Conservation (phyloP, 2,888 invertebrate species). For the Trichogramma evanescens region DNA sequence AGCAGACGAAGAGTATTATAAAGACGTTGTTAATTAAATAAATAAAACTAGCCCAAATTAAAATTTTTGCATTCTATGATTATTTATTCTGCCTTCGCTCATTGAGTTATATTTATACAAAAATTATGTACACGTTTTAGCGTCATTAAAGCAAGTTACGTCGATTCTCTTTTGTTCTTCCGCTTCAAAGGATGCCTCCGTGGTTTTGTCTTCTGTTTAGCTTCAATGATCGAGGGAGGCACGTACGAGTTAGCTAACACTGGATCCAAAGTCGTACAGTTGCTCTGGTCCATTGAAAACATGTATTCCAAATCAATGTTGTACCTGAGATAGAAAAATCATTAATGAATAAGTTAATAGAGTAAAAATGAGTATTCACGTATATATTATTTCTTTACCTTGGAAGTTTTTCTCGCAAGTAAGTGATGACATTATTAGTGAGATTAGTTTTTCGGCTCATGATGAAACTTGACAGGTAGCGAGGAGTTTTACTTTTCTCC, state of each 20-base stretch:
- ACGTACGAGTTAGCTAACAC: conserved; percentile 36
- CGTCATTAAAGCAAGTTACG: conserved; percentile 3
- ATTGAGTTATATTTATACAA: not conserved
- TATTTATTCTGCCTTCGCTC: not conserved
- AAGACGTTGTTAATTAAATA: conserved; percentile 48
- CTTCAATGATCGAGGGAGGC: conserved; percentile 29
- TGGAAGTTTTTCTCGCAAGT: conserved; percentile 69
- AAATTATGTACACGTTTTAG: not conserved
- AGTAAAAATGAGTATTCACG: not conserved
- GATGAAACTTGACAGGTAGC: conserved; percentile 77
- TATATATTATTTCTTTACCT: conserved; percentile 34
- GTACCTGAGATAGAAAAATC: conserved; percentile 49
- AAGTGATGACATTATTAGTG: conserved; percentile 64
- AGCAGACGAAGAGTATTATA: conserved; percentile 46
- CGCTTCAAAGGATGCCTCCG: conserved; percentile 50
- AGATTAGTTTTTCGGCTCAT: conserved; percentile 60
- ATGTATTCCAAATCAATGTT: conserved; percentile 80
- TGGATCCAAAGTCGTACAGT: conserved; percentile 52
- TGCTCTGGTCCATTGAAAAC: conserved; percentile 71
- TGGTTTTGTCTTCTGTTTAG: conserved; percentile 28
- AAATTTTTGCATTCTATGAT: conserved; percentile 1
- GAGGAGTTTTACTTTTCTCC: conserved; percentile 68
- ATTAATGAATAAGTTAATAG: not conserved
- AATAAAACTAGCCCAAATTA: conserved; percentile 48
- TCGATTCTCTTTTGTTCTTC: conserved; percentile 35